Conservation (phyloP, 2,888 invertebrate species). For the Metellina segmentata region DNA sequence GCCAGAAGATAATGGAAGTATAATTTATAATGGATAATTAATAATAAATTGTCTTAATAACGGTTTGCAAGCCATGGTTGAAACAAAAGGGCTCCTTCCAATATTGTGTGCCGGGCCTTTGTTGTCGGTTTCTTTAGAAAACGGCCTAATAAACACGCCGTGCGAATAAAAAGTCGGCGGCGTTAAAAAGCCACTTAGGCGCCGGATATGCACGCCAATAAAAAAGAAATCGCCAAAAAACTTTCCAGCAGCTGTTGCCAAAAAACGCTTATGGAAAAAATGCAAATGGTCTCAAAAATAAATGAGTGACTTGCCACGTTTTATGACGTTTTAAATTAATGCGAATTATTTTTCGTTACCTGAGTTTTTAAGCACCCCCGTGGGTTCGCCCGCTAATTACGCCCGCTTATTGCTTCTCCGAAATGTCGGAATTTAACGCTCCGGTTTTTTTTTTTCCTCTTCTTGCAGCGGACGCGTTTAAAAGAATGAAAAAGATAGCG, state of each 20-base stretch:
- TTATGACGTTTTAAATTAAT: slow-evolving; percentile 72
- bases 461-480: slow-evolving; percentile 35
- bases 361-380: slow-evolving; percentile 58
- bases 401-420: slow-evolving; percentile 52
- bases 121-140: slow-evolving; percentile 47
- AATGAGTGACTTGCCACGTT: slow-evolving; percentile 22
- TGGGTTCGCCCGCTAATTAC: slow-evolving; percentile 62
- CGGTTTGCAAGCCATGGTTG: slow-evolving; percentile 10
- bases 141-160: not conserved
- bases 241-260: slow-evolving; percentile 28
- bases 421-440: slow-evolving; percentile 60
- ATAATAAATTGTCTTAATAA: slow-evolving; percentile 73
- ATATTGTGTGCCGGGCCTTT: slow-evolving; percentile 52
- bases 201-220: slow-evolving; percentile 65
- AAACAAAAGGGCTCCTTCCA: slow-evolving; percentile 53
- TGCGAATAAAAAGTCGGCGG: slow-evolving; percentile 37
- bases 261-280: slow-evolving; percentile 71
- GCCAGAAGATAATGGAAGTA: slow-evolving; percentile 50
- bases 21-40: slow-evolving; percentile 76
- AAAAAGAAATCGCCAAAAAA: slow-evolving; percentile 63
- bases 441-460: slow-evolving; percentile 41
- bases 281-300: slow-evolving; percentile 60
- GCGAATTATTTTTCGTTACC: slow-evolving; percentile 66
- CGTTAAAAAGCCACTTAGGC: slow-evolving; percentile 69
- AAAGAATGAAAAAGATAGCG: slow-evolving; percentile 59